Evolutionary conservation across 2,888 invertebrate genomes (phyloP).

Genomic region (Gymnosoma rotundatum): DNA sequence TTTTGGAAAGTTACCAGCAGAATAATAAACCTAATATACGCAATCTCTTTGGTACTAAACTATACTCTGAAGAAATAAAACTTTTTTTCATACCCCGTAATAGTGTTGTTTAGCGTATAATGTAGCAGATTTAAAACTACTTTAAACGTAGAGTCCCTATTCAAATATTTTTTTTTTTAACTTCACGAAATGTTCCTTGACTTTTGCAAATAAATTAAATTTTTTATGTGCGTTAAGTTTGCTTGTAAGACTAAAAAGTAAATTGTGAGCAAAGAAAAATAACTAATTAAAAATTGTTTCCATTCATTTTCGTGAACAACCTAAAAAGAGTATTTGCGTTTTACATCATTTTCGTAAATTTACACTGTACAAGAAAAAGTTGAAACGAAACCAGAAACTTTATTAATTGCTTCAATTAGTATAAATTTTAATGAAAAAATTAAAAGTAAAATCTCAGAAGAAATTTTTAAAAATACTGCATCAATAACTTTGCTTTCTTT

Average conservation of each 20-base stretch:
- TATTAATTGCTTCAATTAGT: background rate
- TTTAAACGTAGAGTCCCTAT: too few species aligned
- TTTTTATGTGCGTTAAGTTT: background rate
- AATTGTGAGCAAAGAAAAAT: background rate
- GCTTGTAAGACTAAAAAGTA: background rate
- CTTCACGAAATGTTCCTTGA: background rate
- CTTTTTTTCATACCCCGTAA: too few species aligned
- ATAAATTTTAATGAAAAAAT: background rate
- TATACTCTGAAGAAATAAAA: too few species aligned
- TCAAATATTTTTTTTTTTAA: too few species aligned
- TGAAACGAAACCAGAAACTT: background rate
- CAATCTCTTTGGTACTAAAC: too few species aligned
- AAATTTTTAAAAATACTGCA: background rate
- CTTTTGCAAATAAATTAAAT: background rate
- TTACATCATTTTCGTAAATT: background rate
- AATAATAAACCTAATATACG: too few species aligned
- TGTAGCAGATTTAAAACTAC: too few species aligned
- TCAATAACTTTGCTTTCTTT: background rate
- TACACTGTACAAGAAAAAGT: background rate
- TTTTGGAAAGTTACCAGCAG: too few species aligned
- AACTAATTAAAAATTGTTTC: slow-evolving; percentile 6
- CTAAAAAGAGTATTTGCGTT: background rate
- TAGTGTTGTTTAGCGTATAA: too few species aligned
- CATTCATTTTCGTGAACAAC: background rate
- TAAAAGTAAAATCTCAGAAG: background rate